phyloP scores from a whole-genome alignment of 2,797 vertebrate species.

The Coregonus ussuriensis region DNA sequence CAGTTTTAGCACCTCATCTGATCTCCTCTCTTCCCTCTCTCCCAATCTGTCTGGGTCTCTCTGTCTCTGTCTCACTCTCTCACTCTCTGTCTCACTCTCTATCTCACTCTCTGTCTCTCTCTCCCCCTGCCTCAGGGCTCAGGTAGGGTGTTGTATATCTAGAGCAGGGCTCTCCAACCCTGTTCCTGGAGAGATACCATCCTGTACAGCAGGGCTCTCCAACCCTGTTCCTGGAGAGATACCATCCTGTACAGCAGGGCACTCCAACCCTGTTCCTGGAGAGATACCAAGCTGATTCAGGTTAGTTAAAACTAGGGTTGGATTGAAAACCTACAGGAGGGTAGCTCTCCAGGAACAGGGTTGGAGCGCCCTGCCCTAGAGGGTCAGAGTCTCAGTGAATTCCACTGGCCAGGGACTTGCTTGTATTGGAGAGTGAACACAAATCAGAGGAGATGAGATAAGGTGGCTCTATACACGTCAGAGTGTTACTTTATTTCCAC shows the following conservation, averaged over 20 bases:
- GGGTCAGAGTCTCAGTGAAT: slow-evolving; percentile 48
- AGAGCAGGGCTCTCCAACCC: too few relatives aligned
- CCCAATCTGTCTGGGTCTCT: slow-evolving; percentile 5
- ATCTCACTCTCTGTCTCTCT: slow-evolving; percentile 12
- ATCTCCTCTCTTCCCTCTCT: slow-evolving; percentile 17
- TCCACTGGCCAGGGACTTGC: slow-evolving; percentile 65
- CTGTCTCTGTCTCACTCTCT: slow-evolving; percentile 9
- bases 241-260: too few relatives aligned
- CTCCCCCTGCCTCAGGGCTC: slow-evolving; percentile 30
- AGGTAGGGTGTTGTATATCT: slow-evolving; percentile 46
- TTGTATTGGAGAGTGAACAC: slow-evolving; percentile 74
- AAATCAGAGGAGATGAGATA: slow-evolving; percentile 70
- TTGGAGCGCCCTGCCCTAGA: background rate
- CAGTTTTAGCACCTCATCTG: slow-evolving; percentile 44
- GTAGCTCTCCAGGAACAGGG: too few relatives aligned
- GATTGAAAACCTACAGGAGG: too few relatives aligned
- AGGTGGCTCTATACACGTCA: slow-evolving; percentile 63
- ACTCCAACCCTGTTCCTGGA: too few relatives aligned
- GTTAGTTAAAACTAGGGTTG: too few relatives aligned
- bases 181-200: too few relatives aligned
- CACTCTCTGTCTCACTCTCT: slow-evolving; percentile 28
- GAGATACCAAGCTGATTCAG: too few relatives aligned
- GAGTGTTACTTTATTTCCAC: slow-evolving; percentile 55
- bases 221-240: too few relatives aligned
- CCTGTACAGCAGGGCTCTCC: too few relatives aligned